These are phyloP conservation scores for Poeciliopsis prolifica DNA, from an alignment of 2,113 vertebrate genomes.

Conservation along the genomic window DNA sequence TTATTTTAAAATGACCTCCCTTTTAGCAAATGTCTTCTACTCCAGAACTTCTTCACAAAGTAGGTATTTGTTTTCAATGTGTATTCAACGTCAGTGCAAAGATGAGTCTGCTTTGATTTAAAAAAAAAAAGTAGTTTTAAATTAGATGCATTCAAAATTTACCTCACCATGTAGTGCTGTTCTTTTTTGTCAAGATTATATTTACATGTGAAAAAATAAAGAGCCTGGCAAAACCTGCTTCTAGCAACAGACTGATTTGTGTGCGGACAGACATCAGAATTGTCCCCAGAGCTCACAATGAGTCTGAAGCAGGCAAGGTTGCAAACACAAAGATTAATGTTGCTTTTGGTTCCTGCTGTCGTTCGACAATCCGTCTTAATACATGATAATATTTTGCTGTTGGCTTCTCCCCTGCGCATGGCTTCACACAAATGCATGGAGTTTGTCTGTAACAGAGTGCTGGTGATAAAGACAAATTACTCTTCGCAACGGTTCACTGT, in stretches of 20 bases:
- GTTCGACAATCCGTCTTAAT: conserved; percentile 69
- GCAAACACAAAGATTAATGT: conserved; percentile 68
- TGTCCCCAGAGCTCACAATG: conserved; percentile 51
- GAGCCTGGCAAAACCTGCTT: conserved; percentile 1
- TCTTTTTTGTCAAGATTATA: not conserved
- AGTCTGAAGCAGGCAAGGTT: conserved; percentile 69
- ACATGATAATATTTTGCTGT: conserved; percentile 62
- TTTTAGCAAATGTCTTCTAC: not conserved
- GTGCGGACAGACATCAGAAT: conserved; percentile 17
- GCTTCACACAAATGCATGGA: conserved; percentile 52
- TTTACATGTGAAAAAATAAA: conserved; percentile 20
- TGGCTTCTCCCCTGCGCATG: conserved; percentile 41
- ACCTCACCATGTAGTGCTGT: not conserved
- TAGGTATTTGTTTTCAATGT: not conserved
- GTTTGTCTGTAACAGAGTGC: conserved; percentile 59
- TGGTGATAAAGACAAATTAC: conserved; percentile 69
- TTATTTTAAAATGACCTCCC: not conserved
- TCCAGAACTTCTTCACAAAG: not conserved
- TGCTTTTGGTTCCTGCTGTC: conserved; percentile 62
- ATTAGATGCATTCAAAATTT: not conserved
- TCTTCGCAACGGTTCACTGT: conserved; percentile 45
- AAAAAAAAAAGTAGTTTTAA: no score
- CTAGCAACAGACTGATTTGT: conserved; percentile 32
- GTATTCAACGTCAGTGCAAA: not conserved
- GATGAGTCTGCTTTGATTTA: conserved; percentile 17